Evolutionary conservation across 2,888 invertebrate genomes (phyloP).

Genomic region (Encarsia formosa): DNA sequence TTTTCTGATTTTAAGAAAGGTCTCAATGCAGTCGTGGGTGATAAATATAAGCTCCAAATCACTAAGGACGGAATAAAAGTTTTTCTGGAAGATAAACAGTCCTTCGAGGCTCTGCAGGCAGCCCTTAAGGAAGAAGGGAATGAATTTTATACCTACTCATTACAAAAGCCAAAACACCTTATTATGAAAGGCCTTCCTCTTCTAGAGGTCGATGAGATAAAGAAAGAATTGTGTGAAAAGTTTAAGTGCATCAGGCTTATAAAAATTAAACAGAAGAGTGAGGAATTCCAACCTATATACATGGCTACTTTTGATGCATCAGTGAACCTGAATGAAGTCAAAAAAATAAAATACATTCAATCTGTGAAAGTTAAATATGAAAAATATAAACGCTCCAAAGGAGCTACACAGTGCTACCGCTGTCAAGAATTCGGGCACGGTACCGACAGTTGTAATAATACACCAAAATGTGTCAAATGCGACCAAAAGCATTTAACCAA

Average conservation of each 20-base stretch:
- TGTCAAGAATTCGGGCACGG: slow-evolving; percentile 36
- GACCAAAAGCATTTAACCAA: slow-evolving; percentile 29
- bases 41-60: too few species aligned
- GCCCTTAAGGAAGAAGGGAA: too few species aligned
- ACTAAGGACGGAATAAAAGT: background rate
- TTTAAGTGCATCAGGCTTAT: background rate
- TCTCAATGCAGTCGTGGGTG: too few species aligned
- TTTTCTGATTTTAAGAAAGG: too few species aligned
- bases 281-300: background rate
- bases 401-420: slow-evolving; percentile 32
- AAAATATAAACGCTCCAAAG: slow-evolving; percentile 23
- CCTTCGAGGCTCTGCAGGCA: too few species aligned
- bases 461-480: slow-evolving; percentile 31
- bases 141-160: too few species aligned
- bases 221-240: background rate
- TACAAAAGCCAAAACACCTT: slow-evolving; percentile 23
- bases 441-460: slow-evolving; percentile 24
- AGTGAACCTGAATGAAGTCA: background rate
- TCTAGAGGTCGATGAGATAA: background rate
- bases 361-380: slow-evolving; percentile 24
- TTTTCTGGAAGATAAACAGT: too few species aligned
- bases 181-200: slow-evolving; percentile 25
- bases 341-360: background rate
- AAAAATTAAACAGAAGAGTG: background rate
- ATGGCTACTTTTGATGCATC: background rate